phyloP scores from a whole-genome alignment of 2,113 vertebrate genomes.

The Myrmecobius fasciatus region DNA sequence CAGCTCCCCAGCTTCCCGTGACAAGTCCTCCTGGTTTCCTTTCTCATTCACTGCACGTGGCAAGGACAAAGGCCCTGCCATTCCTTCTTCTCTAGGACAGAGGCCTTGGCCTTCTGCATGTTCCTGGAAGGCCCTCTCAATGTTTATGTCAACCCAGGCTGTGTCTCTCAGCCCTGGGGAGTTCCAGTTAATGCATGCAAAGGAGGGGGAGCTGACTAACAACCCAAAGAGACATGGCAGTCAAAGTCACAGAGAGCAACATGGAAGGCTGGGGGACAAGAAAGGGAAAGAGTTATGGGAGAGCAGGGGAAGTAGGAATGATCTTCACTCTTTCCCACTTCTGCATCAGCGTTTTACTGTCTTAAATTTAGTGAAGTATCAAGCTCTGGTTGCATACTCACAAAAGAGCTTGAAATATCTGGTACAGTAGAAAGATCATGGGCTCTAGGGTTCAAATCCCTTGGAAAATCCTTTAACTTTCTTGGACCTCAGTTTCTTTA shows the following conservation, averaged over 20 bases:
- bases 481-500: background rate
- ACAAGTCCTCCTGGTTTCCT: background rate
- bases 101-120: background rate
- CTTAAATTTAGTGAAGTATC: background rate
- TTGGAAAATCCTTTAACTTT: background rate
- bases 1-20: background rate
- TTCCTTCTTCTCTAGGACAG: conserved; percentile 11
- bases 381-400: background rate
- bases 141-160: conserved; percentile 36
- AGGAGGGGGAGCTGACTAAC: background rate
- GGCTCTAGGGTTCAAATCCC: background rate
- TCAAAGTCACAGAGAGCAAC: fast-evolving
- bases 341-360: background rate
- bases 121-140: background rate
- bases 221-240: background rate
- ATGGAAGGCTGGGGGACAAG: background rate
- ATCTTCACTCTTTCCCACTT: background rate
- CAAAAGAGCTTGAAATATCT: background rate
- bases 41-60: background rate
- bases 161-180: background rate
- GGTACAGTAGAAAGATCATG: background rate
- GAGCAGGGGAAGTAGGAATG: background rate
- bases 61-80: background rate
- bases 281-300: background rate
- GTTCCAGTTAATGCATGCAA: background rate